Percentiles rank a stretch among this genome's conserved stretches.
These are phyloP conservation scores for Lysandra bellargus DNA, from an alignment of 2,888 invertebrate genomes.

Conservation along the genomic window DNA sequence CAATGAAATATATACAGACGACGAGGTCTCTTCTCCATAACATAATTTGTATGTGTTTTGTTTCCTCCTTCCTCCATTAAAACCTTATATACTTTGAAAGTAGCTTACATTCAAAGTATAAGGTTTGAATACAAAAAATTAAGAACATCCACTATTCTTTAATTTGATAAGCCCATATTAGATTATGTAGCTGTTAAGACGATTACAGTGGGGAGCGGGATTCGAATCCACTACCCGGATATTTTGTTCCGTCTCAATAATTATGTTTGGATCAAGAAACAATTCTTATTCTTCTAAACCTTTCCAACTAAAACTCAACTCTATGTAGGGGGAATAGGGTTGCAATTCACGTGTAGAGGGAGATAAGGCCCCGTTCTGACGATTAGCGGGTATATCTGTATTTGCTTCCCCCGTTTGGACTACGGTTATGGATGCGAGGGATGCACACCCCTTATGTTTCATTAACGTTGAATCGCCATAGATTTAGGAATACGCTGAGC, in stretches of 20 bases:
- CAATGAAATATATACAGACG: too few relatives aligned
- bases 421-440: constrained; percentile 62
- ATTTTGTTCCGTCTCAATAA: constrained; percentile 9
- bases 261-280: constrained; percentile 22
- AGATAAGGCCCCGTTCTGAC: constrained; percentile 45
- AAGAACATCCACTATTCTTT: background rate
- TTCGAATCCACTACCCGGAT: background rate
- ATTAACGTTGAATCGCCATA: constrained; percentile 67
- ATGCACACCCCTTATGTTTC: constrained; percentile 77
- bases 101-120: background rate
- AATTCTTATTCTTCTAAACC: constrained; percentile 1
- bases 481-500: constrained; percentile 41
- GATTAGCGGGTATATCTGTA: constrained; percentile 63
- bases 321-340: background rate
- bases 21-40: background rate
- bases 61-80: background rate
- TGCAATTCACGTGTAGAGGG: constrained; percentile 17
- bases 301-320: background rate
- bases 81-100: too few relatives aligned
- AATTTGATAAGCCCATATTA: background rate
- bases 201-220: background rate
- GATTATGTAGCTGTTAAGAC: background rate
- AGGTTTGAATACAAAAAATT: background rate
- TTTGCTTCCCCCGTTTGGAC: constrained; percentile 55
- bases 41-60: too few relatives aligned